Conservation (phyloP, 2,888 invertebrate species). For the Sinotaia quadrata region DNA sequence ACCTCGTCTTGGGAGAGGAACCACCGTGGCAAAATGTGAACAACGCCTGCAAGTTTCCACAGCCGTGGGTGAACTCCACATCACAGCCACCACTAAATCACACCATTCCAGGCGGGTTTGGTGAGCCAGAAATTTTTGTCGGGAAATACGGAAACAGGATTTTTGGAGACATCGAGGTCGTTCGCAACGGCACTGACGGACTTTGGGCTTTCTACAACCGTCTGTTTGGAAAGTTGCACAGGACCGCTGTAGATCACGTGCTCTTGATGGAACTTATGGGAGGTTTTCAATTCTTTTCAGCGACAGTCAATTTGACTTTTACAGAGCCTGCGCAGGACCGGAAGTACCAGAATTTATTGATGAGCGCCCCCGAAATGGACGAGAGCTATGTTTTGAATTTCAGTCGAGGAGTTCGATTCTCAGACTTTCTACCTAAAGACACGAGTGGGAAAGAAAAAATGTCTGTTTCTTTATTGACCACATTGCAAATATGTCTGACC, state of each 20-base stretch:
- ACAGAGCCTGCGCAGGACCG: not conserved
- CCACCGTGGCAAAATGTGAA: conserved; percentile 48
- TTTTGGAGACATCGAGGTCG: conserved; percentile 32
- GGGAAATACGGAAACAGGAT: conserved; percentile 36
- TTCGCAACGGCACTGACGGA: not conserved
- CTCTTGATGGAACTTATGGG: conserved; percentile 7
- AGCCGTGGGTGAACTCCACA: conserved; percentile 17
- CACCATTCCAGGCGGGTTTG: not conserved
- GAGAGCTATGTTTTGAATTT: not conserved
- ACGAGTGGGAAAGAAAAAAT: not conserved
- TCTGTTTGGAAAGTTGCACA: conserved; percentile 10
- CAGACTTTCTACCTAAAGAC: not conserved
- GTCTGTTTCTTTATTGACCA: too few relatives aligned
- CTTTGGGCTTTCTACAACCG: not conserved
- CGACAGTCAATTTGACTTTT: conserved; percentile 2
- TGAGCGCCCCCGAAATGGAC: not conserved
- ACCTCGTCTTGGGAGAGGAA: conserved; percentile 41
- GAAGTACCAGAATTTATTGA: not conserved
- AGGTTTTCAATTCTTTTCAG: not conserved
- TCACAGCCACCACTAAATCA: not conserved
- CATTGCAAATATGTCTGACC: too few relatives aligned
- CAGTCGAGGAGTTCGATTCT: not conserved
- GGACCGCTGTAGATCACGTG: not conserved
- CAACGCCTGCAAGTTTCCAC: conserved; percentile 47
- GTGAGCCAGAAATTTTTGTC: conserved; percentile 15